Conservation (phyloP, 1,140 invertebrate genomes). For the Trinorchestia longiramus region DNA sequence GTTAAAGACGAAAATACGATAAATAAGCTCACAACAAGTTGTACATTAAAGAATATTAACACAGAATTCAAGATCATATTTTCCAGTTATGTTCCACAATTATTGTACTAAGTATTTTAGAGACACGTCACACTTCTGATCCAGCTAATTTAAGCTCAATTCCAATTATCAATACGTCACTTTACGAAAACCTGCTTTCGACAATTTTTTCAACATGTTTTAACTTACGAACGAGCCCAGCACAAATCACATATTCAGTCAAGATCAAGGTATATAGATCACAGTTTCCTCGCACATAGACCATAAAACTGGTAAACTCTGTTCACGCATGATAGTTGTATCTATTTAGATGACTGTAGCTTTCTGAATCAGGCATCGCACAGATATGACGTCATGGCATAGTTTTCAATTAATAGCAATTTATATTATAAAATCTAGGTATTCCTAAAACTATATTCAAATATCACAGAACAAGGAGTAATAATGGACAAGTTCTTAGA, state of each 20-base stretch:
- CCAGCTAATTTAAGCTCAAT: neutral
- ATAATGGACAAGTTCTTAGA: neutral
- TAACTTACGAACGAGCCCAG: neutral
- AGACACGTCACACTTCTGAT: neutral
- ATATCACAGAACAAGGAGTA: constrained; percentile 8
- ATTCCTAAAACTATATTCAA: neutral
- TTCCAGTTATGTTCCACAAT: neutral
- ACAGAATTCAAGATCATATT: neutral
- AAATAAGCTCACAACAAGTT: neutral
- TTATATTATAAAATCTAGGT: neutral
- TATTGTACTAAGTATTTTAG: neutral
- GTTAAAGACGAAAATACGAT: neutral
- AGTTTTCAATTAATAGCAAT: neutral
- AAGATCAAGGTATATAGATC: neutral
- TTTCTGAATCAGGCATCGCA: neutral
- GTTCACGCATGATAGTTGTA: neutral
- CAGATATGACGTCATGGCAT: neutral
- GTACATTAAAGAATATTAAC: neutral
- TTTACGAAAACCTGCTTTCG: neutral
- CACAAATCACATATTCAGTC: neutral
- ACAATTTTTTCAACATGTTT: neutral
- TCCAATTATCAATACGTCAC: neutral
- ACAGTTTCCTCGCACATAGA: neutral
- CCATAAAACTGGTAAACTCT: neutral
- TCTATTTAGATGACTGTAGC: neutral